phyloP scores from a whole-genome alignment of 2,888 invertebrate genomes.

The Phortica okadai region DNA sequence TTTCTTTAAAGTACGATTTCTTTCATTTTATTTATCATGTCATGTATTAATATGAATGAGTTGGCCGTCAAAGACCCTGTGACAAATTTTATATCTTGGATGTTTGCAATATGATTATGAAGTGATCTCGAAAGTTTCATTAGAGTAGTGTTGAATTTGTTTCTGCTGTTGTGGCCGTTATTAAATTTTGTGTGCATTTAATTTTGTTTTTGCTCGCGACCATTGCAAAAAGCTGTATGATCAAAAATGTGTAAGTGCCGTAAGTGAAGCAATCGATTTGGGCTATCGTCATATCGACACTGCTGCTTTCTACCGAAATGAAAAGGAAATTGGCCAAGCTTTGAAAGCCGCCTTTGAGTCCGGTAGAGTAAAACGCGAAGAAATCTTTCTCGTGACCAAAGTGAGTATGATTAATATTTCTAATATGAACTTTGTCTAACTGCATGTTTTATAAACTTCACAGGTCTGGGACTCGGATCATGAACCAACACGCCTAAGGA shows the following conservation, averaged over 20 bases:
- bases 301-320: slow-evolving; percentile 82
- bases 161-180: not conserved
- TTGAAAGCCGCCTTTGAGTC: slow-evolving; percentile 79
- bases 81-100: too few species aligned
- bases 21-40: too few species aligned
- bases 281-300: slow-evolving; percentile 85
- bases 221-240: slow-evolving; percentile 79
- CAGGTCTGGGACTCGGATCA: slow-evolving; percentile 68
- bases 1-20: too few species aligned
- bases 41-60: too few species aligned
- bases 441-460: slow-evolving; percentile 8
- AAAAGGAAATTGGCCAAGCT: slow-evolving; percentile 82
- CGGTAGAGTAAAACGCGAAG: slow-evolving; percentile 81
- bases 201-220: not conserved
- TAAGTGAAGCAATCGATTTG: slow-evolving; percentile 82
- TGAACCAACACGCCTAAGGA: slow-evolving; percentile 57
- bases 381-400: slow-evolving; percentile 81
- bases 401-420: slow-evolving; percentile 44
- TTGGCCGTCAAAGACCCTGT: too few species aligned
- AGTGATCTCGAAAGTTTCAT: not conserved
- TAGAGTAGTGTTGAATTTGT: not conserved
- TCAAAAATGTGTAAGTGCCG: slow-evolving; percentile 80
- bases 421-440: not conserved
- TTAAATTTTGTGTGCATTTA: not conserved
- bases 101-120: too few species aligned